phyloP scores from a whole-genome alignment of 2,797 vertebrate genomes.

The Acanthurus lineatus region DNA sequence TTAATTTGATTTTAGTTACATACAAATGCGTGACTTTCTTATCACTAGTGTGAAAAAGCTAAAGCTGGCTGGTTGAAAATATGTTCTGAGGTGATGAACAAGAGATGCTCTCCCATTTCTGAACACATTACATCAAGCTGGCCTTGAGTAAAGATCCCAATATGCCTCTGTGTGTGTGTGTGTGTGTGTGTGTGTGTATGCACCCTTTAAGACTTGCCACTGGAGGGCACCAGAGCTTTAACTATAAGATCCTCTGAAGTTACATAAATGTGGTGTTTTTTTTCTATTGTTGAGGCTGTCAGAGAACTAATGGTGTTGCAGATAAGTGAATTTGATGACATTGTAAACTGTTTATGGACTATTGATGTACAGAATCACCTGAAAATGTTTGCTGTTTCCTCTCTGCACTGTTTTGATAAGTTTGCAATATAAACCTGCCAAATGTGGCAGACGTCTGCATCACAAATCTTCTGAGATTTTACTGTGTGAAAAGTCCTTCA shows the following conservation, averaged over 20 bases:
- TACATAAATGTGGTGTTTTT: constrained; percentile 49
- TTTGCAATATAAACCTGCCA: background rate
- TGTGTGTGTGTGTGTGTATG: background rate
- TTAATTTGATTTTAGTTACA: background rate
- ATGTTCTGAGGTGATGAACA: background rate
- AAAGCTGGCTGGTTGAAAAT: background rate
- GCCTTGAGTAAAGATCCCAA: constrained; percentile 36
- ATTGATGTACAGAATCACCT: background rate
- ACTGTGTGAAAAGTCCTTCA: background rate
- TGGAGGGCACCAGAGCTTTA: constrained; percentile 40
- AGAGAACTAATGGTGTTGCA: constrained; percentile 9
- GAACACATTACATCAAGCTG: constrained; percentile 41
- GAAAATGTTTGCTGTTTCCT: background rate
- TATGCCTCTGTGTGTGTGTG: background rate
- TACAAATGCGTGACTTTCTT: background rate
- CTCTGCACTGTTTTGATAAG: background rate
- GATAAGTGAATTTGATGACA: constrained; percentile 12
- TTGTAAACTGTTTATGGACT: constrained; percentile 17
- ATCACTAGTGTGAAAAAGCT: background rate
- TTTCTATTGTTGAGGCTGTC: background rate
- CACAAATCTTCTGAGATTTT: background rate
- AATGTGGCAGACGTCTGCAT: background rate
- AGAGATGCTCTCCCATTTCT: constrained; percentile 13
- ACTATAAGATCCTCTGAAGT: background rate
- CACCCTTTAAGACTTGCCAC: constrained; percentile 31